These are phyloP conservation scores for Flexamia atlantica DNA, from an alignment of 2,888 invertebrate species.

Conservation along the genomic window DNA sequence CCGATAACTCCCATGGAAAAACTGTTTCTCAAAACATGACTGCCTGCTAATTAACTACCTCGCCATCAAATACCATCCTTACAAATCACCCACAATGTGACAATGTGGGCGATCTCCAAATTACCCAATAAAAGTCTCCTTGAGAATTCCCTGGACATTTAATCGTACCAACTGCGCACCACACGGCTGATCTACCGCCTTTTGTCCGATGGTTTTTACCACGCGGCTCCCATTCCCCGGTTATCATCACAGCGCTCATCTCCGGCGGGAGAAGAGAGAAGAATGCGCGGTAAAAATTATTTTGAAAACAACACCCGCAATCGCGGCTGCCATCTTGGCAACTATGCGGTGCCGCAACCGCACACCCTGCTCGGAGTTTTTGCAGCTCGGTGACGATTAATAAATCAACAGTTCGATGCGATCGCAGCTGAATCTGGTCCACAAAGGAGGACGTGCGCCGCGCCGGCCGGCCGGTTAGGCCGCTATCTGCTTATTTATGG, in stretches of 20 bases:
- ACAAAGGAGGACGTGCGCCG: not conserved
- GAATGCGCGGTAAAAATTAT: conserved; percentile 19
- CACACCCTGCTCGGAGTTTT: conserved; percentile 9
- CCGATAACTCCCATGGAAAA: too few species aligned
- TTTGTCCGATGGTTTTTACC: not conserved
- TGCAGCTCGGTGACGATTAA: conserved; percentile 45
- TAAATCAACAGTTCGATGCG: conserved; percentile 42
- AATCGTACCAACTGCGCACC: too few species aligned
- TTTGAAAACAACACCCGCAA: conserved; percentile 42
- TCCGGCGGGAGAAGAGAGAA: conserved; percentile 10
- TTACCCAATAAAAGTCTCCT: too few species aligned
- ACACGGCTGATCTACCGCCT: not conserved
- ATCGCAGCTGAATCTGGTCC: conserved; percentile 11
- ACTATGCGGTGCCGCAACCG: not conserved
- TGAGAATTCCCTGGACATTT: too few species aligned
- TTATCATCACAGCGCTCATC: conserved; percentile 27
- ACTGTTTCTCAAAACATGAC: too few species aligned
- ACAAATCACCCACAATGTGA: too few species aligned
- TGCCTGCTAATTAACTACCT: too few species aligned
- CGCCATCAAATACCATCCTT: too few species aligned
- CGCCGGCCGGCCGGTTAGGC: not conserved
- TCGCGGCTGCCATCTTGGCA: conserved; percentile 25
- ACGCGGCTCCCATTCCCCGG: conserved; percentile 12
- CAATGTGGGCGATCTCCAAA: too few species aligned
- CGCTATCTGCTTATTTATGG: conserved; percentile 39